These are phyloP conservation scores for Chanos chanos DNA, from an alignment of 2,797 vertebrate genomes.

Conservation along the genomic window DNA sequence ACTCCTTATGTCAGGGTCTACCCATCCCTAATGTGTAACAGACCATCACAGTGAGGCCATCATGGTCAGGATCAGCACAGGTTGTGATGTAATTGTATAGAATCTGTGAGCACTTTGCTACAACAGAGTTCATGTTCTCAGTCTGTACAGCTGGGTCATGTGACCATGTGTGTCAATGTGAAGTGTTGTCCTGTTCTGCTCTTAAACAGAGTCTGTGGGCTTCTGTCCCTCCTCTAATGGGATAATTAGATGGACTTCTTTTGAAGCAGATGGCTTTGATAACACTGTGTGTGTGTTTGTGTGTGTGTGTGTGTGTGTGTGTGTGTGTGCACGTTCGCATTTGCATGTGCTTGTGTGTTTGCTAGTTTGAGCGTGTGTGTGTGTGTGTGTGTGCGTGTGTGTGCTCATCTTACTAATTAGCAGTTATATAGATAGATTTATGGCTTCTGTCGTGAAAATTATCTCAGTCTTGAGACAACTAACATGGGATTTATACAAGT, in stretches of 20 bases:
- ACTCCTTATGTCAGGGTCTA: too few species aligned
- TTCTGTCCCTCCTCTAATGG: slow-evolving; percentile 5
- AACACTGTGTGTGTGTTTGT: background rate
- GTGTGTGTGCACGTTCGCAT: background rate
- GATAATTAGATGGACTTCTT: slow-evolving; percentile 5
- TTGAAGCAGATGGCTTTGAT: slow-evolving; percentile 1
- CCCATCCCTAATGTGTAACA: too few species aligned
- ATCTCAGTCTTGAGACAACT: too few species aligned
- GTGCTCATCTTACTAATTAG: slow-evolving; percentile 4
- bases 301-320: background rate
- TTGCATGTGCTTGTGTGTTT: background rate
- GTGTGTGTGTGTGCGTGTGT: background rate
- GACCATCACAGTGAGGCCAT: too few species aligned
- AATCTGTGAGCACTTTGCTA: too few species aligned
- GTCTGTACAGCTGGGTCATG: background rate
- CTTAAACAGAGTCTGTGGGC: slow-evolving; percentile 1
- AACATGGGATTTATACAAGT: background rate
- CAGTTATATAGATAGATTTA: background rate
- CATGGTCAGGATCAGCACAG: too few species aligned
- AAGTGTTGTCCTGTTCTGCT: slow-evolving; percentile 5
- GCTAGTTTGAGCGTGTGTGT: background rate
- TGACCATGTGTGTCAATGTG: background rate
- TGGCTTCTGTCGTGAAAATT: too few species aligned
- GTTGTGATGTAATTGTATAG: background rate
- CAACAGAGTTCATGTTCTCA: background rate